Conservation (phyloP, 2,797 vertebrate genomes). For the Pseudochirops corinnae region DNA sequence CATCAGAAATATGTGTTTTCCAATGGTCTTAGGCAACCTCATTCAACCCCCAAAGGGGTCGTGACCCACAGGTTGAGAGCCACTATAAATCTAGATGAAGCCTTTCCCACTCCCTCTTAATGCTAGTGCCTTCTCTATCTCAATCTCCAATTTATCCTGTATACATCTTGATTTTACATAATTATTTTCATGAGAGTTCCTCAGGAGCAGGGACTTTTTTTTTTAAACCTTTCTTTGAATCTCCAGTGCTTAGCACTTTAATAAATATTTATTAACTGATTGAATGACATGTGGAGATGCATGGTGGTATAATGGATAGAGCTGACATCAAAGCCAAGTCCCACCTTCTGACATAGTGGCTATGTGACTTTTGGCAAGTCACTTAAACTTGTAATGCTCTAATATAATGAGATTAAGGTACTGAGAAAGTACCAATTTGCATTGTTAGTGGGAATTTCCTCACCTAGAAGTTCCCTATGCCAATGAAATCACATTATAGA, state of each 20-base stretch:
- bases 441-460: neutral
- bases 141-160: neutral
- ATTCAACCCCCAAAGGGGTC: too few species aligned
- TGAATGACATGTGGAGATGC: neutral
- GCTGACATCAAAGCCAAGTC: neutral
- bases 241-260: neutral
- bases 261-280: neutral
- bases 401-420: neutral
- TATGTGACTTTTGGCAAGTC: neutral
- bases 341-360: neutral
- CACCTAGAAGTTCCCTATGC: neutral
- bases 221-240: neutral
- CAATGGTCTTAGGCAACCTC: too few species aligned
- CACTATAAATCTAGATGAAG: neutral
- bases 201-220: neutral
- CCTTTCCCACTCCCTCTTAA: neutral
- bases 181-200: neutral
- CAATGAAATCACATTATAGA: neutral
- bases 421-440: neutral
- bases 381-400: neutral
- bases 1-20: too few species aligned
- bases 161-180: neutral
- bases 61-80: too few species aligned
- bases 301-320: neutral
- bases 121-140: neutral